A percentile compares a stretch with the other conserved stretches of the same genome.
phyloP scores from a whole-genome alignment of 2,797 vertebrate genomes.

The Pseudotriccus pelzelni region DNA sequence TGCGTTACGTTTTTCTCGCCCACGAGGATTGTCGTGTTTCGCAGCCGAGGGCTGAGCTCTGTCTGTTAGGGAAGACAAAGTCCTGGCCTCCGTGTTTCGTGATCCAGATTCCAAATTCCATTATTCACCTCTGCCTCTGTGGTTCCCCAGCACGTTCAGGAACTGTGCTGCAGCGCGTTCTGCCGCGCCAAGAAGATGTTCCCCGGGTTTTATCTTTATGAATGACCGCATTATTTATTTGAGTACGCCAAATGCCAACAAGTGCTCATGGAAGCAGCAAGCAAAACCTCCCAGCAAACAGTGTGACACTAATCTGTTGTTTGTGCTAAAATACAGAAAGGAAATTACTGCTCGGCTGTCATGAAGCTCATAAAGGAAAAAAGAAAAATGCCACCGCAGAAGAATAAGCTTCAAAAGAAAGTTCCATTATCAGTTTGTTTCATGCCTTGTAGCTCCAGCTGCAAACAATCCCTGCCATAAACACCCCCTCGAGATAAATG shows the following conservation, averaged over 20 bases:
- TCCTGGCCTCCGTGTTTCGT: neutral
- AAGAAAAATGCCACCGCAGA: constrained; percentile 10
- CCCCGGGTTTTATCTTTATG: neutral
- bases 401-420: constrained; percentile 24
- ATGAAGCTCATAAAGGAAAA: constrained; percentile 22
- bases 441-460: constrained; percentile 25
- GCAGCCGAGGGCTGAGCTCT: neutral
- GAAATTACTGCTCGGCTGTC: constrained; percentile 47
- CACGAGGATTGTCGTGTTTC: accelerated
- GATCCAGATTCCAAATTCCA: neutral
- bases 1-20: neutral
- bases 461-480: neutral
- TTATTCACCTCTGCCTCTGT: neutral
- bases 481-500: constrained; percentile 2
- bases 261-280: neutral
- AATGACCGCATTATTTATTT: neutral
- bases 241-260: neutral
- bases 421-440: constrained; percentile 3
- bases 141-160: neutral
- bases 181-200: neutral
- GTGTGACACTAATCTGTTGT: constrained; percentile 35
- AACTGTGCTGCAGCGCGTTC: accelerated
- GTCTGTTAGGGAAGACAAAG: neutral
- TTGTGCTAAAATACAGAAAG: constrained; percentile 47
- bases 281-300: constrained; percentile 16